Evolutionary conservation across 2,113 vertebrate species (phyloP).

Genomic region (Aleadryas rufinucha): DNA sequence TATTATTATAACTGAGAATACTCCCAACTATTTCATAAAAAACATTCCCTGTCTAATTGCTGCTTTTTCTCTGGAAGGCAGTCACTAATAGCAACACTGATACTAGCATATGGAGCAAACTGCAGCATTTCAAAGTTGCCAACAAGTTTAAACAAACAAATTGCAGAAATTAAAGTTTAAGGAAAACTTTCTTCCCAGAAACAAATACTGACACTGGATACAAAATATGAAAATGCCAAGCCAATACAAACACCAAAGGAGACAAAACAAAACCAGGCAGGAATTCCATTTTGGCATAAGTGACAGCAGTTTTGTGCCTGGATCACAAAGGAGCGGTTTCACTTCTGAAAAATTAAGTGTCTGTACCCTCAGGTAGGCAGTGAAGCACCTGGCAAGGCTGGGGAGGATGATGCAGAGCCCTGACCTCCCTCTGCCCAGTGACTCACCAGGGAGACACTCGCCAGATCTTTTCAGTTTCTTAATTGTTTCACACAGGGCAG

Average conservation of each 20-base stretch:
- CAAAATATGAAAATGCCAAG: constrained; percentile 39
- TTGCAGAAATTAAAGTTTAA: constrained; percentile 40
- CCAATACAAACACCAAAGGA: constrained; percentile 43
- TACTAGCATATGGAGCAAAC: background rate
- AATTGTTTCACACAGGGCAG: background rate
- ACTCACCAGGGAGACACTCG: background rate
- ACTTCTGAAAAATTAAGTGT: background rate
- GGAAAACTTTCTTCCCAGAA: constrained; percentile 55
- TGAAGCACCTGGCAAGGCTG: background rate
- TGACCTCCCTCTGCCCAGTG: background rate
- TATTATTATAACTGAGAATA: constrained; percentile 38
- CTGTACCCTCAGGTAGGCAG: background rate
- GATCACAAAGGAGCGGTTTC: background rate
- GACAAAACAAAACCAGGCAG: constrained; percentile 56
- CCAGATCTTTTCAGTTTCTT: background rate
- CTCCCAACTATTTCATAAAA: constrained; percentile 31
- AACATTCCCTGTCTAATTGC: background rate
- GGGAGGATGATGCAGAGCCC: background rate
- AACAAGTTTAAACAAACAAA: constrained; percentile 60
- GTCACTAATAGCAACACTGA: constrained; percentile 1
- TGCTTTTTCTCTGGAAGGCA: background rate
- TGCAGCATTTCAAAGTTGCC: constrained; percentile 16
- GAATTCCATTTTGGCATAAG: constrained; percentile 27
- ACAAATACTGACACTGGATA: constrained; percentile 33
- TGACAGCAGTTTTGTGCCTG: background rate